Evolutionary conservation across 2,797 vertebrate genomes (phyloP), one percentile per base, ranked within the genome.

Genomic region (Decapterus maruadsi): DNA sequence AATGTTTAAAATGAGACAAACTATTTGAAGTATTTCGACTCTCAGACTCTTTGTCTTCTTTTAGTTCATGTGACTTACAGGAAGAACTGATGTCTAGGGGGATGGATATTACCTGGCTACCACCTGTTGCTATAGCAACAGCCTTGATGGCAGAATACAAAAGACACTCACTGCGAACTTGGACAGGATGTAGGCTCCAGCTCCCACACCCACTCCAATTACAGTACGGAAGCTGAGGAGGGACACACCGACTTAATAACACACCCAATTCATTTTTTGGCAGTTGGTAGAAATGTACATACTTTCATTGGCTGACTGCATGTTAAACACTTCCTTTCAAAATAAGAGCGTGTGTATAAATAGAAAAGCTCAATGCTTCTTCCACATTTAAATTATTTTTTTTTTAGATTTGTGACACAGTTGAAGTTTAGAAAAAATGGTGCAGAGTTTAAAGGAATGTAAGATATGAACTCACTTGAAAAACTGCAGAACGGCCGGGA

Each of bases 191-290:
- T 96, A 97, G 1, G 97, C 95, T 42, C 97, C 97, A 0, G 96
- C 97, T 85, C 97, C 97, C 31, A 97, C 97, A 6, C 97, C 97
- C 68, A 98, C 92, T 61, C 96, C 97, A 67, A 98, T 97, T 31
- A 98, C 94, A 31, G 95, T 94, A 48, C 96, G 95, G 89, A 97
- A 97, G 92, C 97, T 98, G 81, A 7, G 29, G 43, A 75, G 59
- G 81, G 10, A 62, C 8, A 26, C 61, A 56, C 16, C 10, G 8
- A 9, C 10, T 40, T 40, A 40, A 40, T 11, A 11, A 40, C 31
- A 34, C 31, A 34, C 31, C 31, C 31, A 26, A 34, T 34, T 34
- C 31, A 34, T 26, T 26, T 34, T 34, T 34, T 34, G 31, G 4
- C 31, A 34, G 26, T 26, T 26, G 26, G 26, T 26, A 26, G 26